Base-by-base conservation (phyloP, 2,888 invertebrate genomes). In the Taenaris catops region DNA sequence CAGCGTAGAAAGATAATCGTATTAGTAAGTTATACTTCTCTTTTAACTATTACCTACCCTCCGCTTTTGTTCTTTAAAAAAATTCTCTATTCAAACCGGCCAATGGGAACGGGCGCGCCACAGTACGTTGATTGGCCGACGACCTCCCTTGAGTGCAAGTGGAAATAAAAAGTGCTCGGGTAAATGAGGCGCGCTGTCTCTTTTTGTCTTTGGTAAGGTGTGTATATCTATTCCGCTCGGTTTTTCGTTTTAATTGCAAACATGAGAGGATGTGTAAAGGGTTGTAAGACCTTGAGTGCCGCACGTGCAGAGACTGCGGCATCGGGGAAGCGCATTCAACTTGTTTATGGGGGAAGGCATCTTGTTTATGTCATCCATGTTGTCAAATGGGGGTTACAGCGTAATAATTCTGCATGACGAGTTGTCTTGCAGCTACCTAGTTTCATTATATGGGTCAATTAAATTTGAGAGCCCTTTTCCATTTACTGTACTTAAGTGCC, bases 181-280 rank as follows among this genome's bases (percentile, higher is more conserved):
- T 73, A 86, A 83, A 84, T 83, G 83, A 81, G 79, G 63, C 66
- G 57, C 60, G 64, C 55, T 55, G 63, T 81, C 81, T 63, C 68
- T 58, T 66, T 84, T 67, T 45, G 53, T 50, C 71, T 53, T 48
- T 55, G 44, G 52, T 46, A 38, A 38, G 50, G 50, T 47, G 48
- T 48, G 57, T 76, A 53, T 51, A 38, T 58, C 42, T 61, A 58
- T 79, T 70, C 56, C 67, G 44, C 58, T 73, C 65, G 52, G 72
- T 73, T 79, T 84, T 83, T 78, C 78, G 80, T 84, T 84, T 84
- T 86, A 86, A 86, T 86, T 86, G 84, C 84, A 68, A 72, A 69
- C 70, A 62, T 64, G 70, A 81, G 83, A 80, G 84, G 76, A 78
- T 71, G 71, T 76, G 74, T 71, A 81, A 76, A 75, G 81, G 80